phyloP scores from a whole-genome alignment of 2,888 invertebrate genomes.

The Hoplodrina blanda region DNA sequence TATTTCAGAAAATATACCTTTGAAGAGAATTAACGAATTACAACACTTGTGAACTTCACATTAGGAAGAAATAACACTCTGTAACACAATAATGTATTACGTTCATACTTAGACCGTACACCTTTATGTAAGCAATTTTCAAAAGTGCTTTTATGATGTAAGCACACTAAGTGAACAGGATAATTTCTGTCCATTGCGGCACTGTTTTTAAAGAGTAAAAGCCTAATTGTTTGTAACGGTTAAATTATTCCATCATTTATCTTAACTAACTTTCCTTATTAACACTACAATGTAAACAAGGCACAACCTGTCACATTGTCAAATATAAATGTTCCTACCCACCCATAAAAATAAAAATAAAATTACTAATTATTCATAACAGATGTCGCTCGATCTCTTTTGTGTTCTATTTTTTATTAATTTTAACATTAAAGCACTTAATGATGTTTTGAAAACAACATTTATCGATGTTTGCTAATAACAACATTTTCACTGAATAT shows the following conservation, averaged over 20 bases:
- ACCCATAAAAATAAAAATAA: constrained; percentile 11
- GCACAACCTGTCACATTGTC: background rate
- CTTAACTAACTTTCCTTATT: background rate
- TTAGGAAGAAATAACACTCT: constrained; percentile 20
- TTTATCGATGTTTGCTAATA: background rate
- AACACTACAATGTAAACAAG: background rate
- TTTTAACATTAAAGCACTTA: background rate
- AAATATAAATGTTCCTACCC: constrained; percentile 39
- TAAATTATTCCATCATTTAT: background rate
- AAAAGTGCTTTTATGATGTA: constrained; percentile 13
- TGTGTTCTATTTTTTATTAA: background rate
- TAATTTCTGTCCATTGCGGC: background rate
- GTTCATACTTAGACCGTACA: too few species aligned
- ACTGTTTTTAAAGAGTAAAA: background rate
- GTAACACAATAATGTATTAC: constrained; percentile 18
- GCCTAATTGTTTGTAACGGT: too few species aligned
- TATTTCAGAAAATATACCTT: constrained; percentile 15
- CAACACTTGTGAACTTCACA: constrained; percentile 14
- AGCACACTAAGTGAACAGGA: background rate
- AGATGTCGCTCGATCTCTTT: constrained; percentile 50
- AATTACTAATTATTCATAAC: background rate
- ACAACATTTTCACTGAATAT: background rate
- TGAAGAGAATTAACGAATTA: constrained; percentile 26
- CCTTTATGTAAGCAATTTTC: constrained; percentile 5
- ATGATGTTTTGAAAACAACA: background rate